These are phyloP conservation scores for Drosophila picticornis DNA, from an alignment of 2,888 invertebrate species.

Conservation along the genomic window DNA sequence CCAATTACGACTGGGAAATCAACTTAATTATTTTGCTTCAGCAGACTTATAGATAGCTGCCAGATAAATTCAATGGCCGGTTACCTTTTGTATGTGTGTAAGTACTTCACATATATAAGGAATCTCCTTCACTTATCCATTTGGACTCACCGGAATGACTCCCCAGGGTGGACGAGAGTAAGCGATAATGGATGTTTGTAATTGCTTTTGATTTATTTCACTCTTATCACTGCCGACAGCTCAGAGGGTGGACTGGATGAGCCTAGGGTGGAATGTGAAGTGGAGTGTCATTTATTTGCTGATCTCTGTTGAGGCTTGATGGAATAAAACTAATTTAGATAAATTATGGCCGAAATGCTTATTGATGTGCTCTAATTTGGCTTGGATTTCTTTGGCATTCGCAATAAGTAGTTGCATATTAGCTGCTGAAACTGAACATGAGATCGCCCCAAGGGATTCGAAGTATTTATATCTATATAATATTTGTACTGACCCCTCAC, in stretches of 20 bases:
- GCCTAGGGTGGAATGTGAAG: not conserved
- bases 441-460: conserved; percentile 1
- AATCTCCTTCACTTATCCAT: not conserved
- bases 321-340: conserved; percentile 68
- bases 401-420: conserved; percentile 1
- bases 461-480: not conserved
- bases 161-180: conserved; percentile 20
- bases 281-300: conserved; percentile 60
- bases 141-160: conserved; percentile 1
- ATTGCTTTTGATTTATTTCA: conserved; percentile 76
- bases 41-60: conserved; percentile 25
- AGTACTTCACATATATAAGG: not conserved
- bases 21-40: conserved; percentile 64
- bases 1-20: conserved; percentile 66
- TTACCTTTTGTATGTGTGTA: not conserved
- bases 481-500: not conserved
- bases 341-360: conserved; percentile 62
- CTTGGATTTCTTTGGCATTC: conserved; percentile 6
- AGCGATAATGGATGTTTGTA: conserved; percentile 72
- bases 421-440: not conserved
- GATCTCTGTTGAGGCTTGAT: conserved; percentile 58
- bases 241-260: not conserved
- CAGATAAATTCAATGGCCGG: conserved; percentile 28
- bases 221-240: conserved; percentile 50
- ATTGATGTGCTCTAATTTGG: conserved; percentile 64